Base-by-base conservation (phyloP, 2,888 invertebrate genomes). In the Agriopis leucophaearia region DNA sequence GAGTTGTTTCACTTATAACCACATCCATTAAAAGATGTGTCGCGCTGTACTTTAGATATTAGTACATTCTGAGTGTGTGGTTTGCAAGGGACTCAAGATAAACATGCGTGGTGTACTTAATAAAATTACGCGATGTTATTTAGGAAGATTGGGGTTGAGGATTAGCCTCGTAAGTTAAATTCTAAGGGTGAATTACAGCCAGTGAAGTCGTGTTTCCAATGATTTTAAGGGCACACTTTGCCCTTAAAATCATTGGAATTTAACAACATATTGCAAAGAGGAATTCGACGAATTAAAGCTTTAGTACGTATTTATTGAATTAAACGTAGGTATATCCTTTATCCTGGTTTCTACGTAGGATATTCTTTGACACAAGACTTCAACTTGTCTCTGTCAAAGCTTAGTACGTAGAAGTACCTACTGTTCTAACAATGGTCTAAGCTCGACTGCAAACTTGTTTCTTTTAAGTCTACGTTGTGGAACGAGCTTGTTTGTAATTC, bases 61-160 rank as follows among this genome's bases (percentile, higher is more conserved):
- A 12, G 16, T 42, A 45, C 18, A 15, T 18, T 58, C 68, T 48
- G 66, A 52, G 48, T 58, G 57, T 72, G 70, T 54, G 73, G 70
- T 69, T 71, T 73, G 66, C 16, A 65, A 71, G 64, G 69, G 67
- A 47, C 68, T 58, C 51, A 60, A 68, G 58, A 64, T 61, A 69
- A 66, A 73, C 65, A 62, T 18, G 65, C 58, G 61, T 48, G 61
- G 52, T 65, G 54, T 66, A 59, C 48, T 54, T 70, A 57, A 66
- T 65, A 60, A 70, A 70, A 66, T 64, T 70, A 73, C 52, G 58
- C 9, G 56, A 61, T 59, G 65, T 51, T 66, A 48, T 59, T 66
- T 60, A 55, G 36, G 62, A 50, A 65, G 62, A 60, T 64, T 60
- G 48, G 38, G 42, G 58, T 65, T 54, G 38, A 42, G 62, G 58